Percentiles rank a stretch among this genome's conserved stretches.
phyloP scores from a whole-genome alignment of 2,888 invertebrate species.

The Lagria hirta region DNA sequence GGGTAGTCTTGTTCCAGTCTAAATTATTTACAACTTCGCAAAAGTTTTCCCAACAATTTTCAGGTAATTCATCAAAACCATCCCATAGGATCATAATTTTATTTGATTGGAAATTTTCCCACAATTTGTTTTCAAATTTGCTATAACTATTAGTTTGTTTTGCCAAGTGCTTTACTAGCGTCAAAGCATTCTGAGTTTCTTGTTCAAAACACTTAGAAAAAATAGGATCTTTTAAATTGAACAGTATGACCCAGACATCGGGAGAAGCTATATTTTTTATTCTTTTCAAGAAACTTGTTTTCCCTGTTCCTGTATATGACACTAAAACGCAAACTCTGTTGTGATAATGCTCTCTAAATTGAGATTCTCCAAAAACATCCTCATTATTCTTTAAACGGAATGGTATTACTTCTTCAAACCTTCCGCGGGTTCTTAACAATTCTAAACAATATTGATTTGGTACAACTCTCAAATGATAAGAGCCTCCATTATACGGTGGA shows the following conservation, averaged over 20 bases:
- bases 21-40: background rate
- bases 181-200: too few relatives aligned
- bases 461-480: constrained; percentile 2
- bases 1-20: too few relatives aligned
- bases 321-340: background rate
- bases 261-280: background rate
- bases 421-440: background rate
- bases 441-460: constrained; percentile 2
- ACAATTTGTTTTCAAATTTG: constrained; percentile 1
- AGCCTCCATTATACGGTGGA: too few relatives aligned
- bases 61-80: constrained; percentile 1
- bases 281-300: constrained; percentile 6
- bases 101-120: background rate
- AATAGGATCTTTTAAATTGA: constrained; percentile 4
- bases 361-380: constrained; percentile 1
- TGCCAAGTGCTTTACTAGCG: too few relatives aligned
- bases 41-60: background rate
- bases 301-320: constrained; percentile 7
- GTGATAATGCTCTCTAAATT: constrained; percentile 1
- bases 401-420: background rate
- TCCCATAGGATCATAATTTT: constrained; percentile 4
- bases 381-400: background rate
- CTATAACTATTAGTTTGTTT: background rate
- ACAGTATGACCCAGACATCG: constrained; percentile 1
- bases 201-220: background rate